Base-by-base conservation (phyloP, 1,140 invertebrate species). In the Pomacea maculata region DNA sequence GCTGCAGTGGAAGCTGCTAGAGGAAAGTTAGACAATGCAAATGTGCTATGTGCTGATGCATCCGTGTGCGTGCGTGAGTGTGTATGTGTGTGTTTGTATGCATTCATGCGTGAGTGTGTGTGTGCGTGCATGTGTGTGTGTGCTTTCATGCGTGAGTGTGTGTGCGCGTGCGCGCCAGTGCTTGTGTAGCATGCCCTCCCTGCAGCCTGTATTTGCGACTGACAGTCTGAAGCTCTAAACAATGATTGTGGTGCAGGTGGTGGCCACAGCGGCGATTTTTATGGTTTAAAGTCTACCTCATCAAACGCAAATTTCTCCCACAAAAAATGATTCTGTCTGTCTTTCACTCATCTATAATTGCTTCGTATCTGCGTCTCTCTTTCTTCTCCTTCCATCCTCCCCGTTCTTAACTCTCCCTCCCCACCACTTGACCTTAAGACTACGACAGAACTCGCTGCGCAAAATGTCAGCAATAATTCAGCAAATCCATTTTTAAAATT, bases 181-280 rank as follows among this genome's bases (percentile, higher is more conserved):
- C 45, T 9, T 52, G 34, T 73, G 8, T 73, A n/a, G 19, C n/a
- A 29, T 29, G 25, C 71, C 7, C 71, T 73, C 29, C 21, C 71
- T 45, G 9, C 7, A 29, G 19, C 15, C 73, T 61, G 52, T 77
- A 15, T 57, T 25, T 77, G 14, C 9, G 12, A 61, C 6, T 67
- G 25, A 11, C 77, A 34, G 10, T 83, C 61, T 83, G 55, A 83
- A 65, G 12, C 75, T 77, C 55, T 77, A 10, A n/a, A 0, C 63
- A 10, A 17, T 34, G 34, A 54, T 45, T 7, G 64, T 65, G 64
- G 64, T 17, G 7, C 64, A 4, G 64, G 17, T 65, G 25, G 25
- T 19, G 7, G 17, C 7, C 3, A 65, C 7, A 65, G 64, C 7
- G 64, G n/a, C 64, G n/a, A n/a, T 45, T 2, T 45, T 4, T 45